Conservation (phyloP, 2,797 vertebrate genomes). For the Sebastes vulpes region DNA sequence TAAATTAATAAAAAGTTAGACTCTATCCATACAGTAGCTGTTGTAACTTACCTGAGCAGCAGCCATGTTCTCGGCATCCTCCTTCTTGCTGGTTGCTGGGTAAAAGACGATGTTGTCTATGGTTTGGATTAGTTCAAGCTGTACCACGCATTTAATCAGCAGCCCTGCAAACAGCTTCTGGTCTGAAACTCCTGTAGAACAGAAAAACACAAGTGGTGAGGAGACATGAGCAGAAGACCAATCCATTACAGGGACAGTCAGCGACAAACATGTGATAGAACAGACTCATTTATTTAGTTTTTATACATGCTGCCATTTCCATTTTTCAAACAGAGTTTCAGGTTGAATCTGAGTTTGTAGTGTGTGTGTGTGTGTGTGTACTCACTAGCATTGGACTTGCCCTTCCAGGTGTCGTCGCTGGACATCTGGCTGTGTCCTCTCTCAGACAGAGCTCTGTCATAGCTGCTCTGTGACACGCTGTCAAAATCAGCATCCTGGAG, state of each 20-base stretch:
- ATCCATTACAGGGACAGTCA: not conserved
- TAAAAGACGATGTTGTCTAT: slow-evolving; percentile 99
- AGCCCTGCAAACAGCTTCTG: slow-evolving; percentile 96
- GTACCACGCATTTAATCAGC: slow-evolving; percentile 97
- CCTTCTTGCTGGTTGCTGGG: slow-evolving; percentile 96
- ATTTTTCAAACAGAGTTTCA: not conserved
- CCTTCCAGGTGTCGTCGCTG: slow-evolving; percentile 96
- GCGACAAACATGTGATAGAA: not conserved
- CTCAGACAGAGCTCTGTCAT: slow-evolving; percentile 94
- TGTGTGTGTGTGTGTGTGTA: not conserved
- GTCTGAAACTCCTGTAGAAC: slow-evolving; percentile 85
- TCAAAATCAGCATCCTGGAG: slow-evolving; percentile 93
- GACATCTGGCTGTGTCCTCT: slow-evolving; percentile 97
- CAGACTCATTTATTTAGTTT: not conserved
- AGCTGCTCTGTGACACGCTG: slow-evolving; percentile 94
- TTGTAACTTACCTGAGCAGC: slow-evolving; percentile 90
- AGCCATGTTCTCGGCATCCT: slow-evolving; percentile 97
- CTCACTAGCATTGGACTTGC: slow-evolving; percentile 92
- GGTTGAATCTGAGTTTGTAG: not conserved
- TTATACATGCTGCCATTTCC: not conserved
- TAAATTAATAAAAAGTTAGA: too few species aligned
- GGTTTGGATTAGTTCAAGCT: slow-evolving; percentile 97
- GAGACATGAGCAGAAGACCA: not conserved
- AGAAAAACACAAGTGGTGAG: not conserved
- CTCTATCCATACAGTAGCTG: not conserved